These are phyloP conservation scores for Anthonomus grandis DNA, from an alignment of 1,140 invertebrate species.

Conservation along the genomic window DNA sequence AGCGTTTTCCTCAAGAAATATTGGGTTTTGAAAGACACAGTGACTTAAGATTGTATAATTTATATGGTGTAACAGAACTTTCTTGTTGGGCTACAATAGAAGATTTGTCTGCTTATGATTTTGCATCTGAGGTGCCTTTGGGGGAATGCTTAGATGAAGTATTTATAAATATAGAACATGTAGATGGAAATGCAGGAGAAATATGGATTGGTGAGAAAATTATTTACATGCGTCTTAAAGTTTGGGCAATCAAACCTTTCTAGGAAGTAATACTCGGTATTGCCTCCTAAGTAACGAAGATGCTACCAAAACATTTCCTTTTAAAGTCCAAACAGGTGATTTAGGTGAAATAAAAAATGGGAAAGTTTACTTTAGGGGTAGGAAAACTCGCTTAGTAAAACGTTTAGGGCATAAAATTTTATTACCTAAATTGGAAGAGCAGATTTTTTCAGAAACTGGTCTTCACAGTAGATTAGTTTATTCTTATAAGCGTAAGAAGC, in stretches of 20 bases:
- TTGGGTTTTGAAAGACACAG: conserved; percentile 14
- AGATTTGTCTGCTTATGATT: conserved; percentile 47
- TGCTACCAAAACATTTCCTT: conserved; percentile 38
- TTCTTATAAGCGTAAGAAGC: conserved; percentile 50
- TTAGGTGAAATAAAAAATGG: conserved; percentile 53
- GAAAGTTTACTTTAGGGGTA: conserved; percentile 61
- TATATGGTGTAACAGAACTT: conserved; percentile 82
- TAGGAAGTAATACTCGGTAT: conserved; percentile 58
- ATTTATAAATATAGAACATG: conserved; percentile 53
- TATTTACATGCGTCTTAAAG: not conserved
- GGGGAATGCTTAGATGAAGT: conserved; percentile 63
- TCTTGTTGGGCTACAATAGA: conserved; percentile 76
- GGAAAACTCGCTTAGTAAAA: conserved; percentile 68
- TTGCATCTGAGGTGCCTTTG: conserved; percentile 51
- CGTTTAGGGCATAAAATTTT: conserved; percentile 68
- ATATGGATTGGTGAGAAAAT: conserved; percentile 50
- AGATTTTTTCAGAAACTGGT: conserved; percentile 49
- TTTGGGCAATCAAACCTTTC: too few relatives aligned
- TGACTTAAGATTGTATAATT: conserved; percentile 59
- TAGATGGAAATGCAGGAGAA: conserved; percentile 51
- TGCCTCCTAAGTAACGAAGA: conserved; percentile 57
- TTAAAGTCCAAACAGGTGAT: conserved; percentile 68
- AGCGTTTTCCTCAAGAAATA: conserved; percentile 53
- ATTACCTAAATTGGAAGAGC: conserved; percentile 58
- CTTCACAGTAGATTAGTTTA: conserved; percentile 55